Base-by-base conservation (phyloP, 2,888 invertebrate genomes). In the Oscheius onirici region DNA sequence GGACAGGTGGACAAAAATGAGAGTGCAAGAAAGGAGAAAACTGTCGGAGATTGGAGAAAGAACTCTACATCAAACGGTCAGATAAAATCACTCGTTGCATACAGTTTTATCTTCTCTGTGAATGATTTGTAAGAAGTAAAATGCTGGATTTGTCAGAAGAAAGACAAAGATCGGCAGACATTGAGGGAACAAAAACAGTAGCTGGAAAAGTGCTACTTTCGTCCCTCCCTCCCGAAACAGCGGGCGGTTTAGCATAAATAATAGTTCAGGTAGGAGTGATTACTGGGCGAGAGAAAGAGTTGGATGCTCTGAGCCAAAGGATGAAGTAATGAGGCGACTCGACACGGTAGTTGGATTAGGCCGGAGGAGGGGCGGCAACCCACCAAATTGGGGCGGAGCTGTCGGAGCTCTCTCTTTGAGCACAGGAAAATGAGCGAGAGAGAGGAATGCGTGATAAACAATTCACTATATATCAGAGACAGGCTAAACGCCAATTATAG, bases 311-410 rank as follows among this genome's bases (percentile, higher is more conserved):
- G 55, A 26, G 55, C 26, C 28, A 15, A 54, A 22, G 28, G 63
- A 54, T 2, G 54, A 66, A 49, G 52, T 66, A 66, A 66, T 66
- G 66, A 66, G 54, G 66, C 66, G 66, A 51, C 63, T 49, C 54
- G 66, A 66, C 66, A 66, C 66, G 66, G 66, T 66, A 66, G 66
- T 66, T 66, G 66, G 66, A 66, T 66, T 66, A 66, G 66, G 66
- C 20, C 3, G 41, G 51, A 44, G 17, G 22, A 22, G 24, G 20
- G 63, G 63, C 44, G 63, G 52, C 49, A 51, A 24, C 28, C 20
- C 20, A 40, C 52, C 52, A 66, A 66, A 66, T 52, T 52, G 66
- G 54, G 66, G 66, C 66, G 66, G 66, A 26, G 63, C 20, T 46
- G 15, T 46, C 15, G n/a, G n/a, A n/a, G 17, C 17, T 46, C 3